Evolutionary conservation across 2,113 vertebrate genomes (phyloP).

Genomic region (Pituophis catenifer): DNA sequence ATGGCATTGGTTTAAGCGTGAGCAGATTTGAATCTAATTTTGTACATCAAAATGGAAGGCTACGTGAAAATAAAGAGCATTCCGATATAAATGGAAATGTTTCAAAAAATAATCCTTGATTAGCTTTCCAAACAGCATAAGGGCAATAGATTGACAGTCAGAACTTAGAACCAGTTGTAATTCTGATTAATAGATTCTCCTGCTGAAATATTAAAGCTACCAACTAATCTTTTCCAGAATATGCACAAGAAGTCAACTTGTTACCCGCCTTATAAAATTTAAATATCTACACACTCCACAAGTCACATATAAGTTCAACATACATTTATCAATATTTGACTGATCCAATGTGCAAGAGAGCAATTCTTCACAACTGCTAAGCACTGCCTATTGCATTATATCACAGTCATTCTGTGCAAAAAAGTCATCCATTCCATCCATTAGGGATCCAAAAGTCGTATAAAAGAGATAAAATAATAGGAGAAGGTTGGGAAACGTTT

Average conservation of each 20-base stretch:
- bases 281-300: not conserved
- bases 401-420: not conserved
- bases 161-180: not conserved
- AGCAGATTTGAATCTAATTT: not conserved
- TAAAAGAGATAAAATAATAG: slow-evolving; percentile 26
- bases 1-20: not conserved
- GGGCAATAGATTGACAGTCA: not conserved
- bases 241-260: not conserved
- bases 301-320: not conserved
- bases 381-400: not conserved
- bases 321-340: not conserved
- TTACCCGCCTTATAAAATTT: not conserved
- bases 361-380: not conserved
- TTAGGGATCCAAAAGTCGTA: not conserved
- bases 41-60: not conserved
- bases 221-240: not conserved
- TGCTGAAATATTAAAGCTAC: not conserved
- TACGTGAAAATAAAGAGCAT: not conserved
- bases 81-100: not conserved
- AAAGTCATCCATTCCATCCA: not conserved
- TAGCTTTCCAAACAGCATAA: not conserved
- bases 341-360: not conserved
- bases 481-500: not conserved
- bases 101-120: not conserved
- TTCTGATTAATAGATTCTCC: not conserved